phyloP scores from a whole-genome alignment of 2,113 vertebrate species.

The Sarotherodon lohbergeri region DNA sequence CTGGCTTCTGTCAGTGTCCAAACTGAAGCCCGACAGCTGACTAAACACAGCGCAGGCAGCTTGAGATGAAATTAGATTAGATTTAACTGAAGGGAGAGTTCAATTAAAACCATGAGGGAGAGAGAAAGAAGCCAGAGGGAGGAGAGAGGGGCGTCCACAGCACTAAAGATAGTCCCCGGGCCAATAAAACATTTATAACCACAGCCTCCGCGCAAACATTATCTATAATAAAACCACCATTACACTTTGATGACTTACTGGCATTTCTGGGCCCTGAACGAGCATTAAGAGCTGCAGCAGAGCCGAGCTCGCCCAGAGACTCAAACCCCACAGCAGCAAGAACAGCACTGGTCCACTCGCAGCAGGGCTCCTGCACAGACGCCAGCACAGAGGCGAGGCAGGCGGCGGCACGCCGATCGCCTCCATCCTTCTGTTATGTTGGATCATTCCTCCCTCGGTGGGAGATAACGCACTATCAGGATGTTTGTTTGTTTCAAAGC shows the following conservation, averaged over 20 bases:
- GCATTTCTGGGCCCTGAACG: not conserved
- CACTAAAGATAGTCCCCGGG: not conserved
- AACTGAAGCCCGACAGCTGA: not conserved
- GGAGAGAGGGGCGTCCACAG: not conserved
- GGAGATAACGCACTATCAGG: fast-evolving
- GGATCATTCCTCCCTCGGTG: not conserved
- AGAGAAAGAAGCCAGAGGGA: not conserved
- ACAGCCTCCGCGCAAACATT: not conserved
- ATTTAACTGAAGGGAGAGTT: not conserved
- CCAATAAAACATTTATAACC: not conserved
- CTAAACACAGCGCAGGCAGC: not conserved
- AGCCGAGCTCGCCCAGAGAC: not conserved
- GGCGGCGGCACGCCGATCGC: fast-evolving
- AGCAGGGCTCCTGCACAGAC: not conserved
- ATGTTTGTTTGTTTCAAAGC: not conserved
- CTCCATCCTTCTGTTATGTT: not conserved
- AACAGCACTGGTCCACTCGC: not conserved
- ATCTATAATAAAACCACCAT: not conserved
- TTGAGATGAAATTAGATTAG: not conserved
- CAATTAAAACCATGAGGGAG: not conserved
- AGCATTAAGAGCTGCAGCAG: not conserved
- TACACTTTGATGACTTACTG: not conserved
- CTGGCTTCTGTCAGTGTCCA: not conserved
- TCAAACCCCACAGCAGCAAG: not conserved
- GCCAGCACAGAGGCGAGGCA: not conserved